Evolutionary conservation across 2,797 vertebrate species (phyloP), one percentile per base, ranked within the genome.

Genomic region (Chiroxiphia lanceolata): DNA sequence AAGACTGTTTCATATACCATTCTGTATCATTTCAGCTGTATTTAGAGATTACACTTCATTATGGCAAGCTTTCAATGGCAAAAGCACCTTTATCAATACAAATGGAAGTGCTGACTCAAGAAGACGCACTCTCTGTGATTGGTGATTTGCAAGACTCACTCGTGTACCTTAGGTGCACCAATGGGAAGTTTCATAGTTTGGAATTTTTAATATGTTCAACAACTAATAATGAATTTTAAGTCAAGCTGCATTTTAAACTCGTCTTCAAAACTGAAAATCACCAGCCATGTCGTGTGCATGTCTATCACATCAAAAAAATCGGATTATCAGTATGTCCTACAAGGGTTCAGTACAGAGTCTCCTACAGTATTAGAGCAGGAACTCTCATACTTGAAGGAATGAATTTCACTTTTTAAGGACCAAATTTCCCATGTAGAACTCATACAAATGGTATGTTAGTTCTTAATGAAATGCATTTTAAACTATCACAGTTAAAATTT

Each of bases 401-500:
- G 38, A 74, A 84, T 82, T 77, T 86, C 44, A 59, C 22, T n/a
- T 88, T 70, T 88, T 60, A 83, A 91, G 26, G 40, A 70, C 27
- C n/a, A 68, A 67, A 87, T 84, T 71, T 87, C 34, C 45, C 48
- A 6, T 48, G 22, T 57, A 20, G 13, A 85, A 90, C 9, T 10
- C 34, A 90, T 31, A 25, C 1, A 95, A 96, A 94, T 74, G 11
- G 7, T 89, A 61, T 38, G 34, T 61, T 90, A 91, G 71, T 50
- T 72, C 22, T 40, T 85, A 94, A 90, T 83, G 47, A 94, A 94
- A 76, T 42, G 3, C 51, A n/a, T 75, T 72, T 86, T 56, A 93
- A 93, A 17, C 12, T 90, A 76, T 68, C 45, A 76, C 23, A 93
- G 29, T 18, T 75, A 42, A 48, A 48, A 85, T 45, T 9, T 38